Conservation (phyloP, 2,113 vertebrate species). For the Myocastor coypus region DNA sequence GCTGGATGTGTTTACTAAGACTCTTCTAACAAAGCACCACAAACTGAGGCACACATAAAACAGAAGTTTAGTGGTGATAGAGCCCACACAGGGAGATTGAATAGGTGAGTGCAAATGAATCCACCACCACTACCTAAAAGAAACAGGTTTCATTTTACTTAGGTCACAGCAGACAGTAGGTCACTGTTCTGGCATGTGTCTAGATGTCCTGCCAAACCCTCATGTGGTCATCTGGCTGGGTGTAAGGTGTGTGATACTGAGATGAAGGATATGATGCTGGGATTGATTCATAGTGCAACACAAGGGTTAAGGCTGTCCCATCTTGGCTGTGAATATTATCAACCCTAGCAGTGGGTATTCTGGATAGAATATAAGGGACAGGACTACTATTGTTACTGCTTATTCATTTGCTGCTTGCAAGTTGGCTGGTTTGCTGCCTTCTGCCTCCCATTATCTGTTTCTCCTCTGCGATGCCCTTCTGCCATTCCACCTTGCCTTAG, state of each 20-base stretch:
- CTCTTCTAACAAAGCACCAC: neutral
- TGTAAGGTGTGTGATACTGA: neutral
- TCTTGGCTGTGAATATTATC: neutral
- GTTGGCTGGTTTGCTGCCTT: neutral
- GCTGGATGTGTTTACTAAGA: neutral
- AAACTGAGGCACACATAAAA: neutral
- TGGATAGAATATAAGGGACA: neutral
- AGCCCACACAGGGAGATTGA: neutral
- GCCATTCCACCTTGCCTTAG: too few species aligned
- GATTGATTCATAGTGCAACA: neutral
- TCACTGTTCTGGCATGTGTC: neutral
- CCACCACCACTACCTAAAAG: neutral
- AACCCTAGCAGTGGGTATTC: neutral
- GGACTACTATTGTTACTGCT: neutral
- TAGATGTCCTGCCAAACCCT: neutral
- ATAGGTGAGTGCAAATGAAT: neutral
- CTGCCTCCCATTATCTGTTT: neutral
- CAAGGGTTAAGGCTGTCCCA: neutral
- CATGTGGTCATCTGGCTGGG: neutral
- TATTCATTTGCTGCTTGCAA: neutral
- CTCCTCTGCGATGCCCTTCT: too few species aligned
- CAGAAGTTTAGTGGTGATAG: neutral
- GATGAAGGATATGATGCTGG: neutral
- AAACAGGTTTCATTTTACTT: neutral
- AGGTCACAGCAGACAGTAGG: neutral